Conservation (phyloP, 1,140 invertebrate species). For the Holcopasites calliopsidis region DNA sequence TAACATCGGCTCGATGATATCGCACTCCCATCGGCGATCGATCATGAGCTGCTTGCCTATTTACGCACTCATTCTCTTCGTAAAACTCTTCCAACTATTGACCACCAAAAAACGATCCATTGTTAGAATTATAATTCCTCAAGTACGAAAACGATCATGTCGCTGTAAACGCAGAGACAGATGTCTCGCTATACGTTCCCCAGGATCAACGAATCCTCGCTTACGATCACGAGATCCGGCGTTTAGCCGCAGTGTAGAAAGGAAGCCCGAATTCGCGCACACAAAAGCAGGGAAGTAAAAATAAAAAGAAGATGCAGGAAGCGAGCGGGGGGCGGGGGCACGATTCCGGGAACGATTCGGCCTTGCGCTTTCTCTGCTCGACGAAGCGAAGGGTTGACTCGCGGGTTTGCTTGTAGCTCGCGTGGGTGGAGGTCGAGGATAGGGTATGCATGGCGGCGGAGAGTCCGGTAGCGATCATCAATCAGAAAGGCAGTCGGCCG, state of each 20-base stretch:
- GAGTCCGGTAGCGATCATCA: conserved; percentile 78
- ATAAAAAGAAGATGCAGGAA: background rate
- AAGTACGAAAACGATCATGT: no score
- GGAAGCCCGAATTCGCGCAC: conserved; percentile 7
- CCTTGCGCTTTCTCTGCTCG: conserved; percentile 29
- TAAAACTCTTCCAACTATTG: background rate
- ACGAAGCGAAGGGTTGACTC: conserved; percentile 45
- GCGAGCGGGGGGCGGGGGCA: conserved; percentile 42
- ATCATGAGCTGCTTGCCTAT: conserved; percentile 41
- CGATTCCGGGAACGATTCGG: conserved; percentile 60
- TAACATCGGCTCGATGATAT: conserved; percentile 66
- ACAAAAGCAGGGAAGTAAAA: conserved; percentile 38
- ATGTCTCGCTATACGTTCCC: background rate
- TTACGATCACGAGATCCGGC: conserved; percentile 17
- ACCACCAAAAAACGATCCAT: background rate
- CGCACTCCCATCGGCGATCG: conserved; percentile 62
- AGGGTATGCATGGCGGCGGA: conserved; percentile 73
- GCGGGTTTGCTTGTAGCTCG: conserved; percentile 46
- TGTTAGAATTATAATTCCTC: background rate
- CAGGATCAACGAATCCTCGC: background rate
- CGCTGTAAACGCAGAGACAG: background rate
- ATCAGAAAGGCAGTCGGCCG: conserved; percentile 78
- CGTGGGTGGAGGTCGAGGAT: conserved; percentile 64
- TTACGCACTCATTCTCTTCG: background rate
- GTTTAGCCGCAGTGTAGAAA: background rate